Percentiles rank a stretch among this genome's conserved stretches.
Evolutionary conservation across 1,140 invertebrate species (phyloP).

Genomic region (Tribolium castaneum): DNA sequence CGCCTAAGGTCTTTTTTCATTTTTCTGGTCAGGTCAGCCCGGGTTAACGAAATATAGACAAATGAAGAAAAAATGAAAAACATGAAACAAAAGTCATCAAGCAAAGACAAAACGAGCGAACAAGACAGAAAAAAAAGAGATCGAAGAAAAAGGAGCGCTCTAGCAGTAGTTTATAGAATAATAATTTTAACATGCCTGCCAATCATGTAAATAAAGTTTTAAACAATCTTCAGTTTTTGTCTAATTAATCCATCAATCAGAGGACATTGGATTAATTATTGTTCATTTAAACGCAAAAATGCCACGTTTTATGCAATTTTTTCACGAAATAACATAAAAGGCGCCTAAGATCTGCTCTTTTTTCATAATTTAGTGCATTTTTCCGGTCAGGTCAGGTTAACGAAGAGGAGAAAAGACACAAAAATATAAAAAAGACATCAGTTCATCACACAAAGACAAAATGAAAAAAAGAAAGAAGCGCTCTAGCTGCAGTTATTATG

Average conservation of each 20-base stretch:
- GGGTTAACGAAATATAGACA: too few species aligned
- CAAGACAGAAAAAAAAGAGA: background rate
- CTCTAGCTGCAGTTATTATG: background rate
- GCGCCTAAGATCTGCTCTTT: background rate
- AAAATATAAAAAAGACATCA: too few species aligned
- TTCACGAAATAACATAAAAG: background rate
- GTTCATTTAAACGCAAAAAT: background rate
- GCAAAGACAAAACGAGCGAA: too few species aligned
- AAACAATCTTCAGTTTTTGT: background rate
- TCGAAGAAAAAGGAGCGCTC: conserved; percentile 3
- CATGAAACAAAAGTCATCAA: too few species aligned
- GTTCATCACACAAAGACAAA: too few species aligned
- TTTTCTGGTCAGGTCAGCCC: too few species aligned
- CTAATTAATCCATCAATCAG: background rate
- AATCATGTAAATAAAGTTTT: conserved; percentile 31
- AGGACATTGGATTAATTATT: conserved; percentile 2
- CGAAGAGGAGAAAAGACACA: too few species aligned
- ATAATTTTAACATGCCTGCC: conserved; percentile 5
- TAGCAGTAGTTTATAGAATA: background rate
- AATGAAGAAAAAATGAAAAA: too few species aligned
- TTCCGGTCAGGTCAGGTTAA: too few species aligned
- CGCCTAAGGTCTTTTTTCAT: too few species aligned
- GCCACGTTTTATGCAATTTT: background rate
- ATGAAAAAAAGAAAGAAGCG: background rate
- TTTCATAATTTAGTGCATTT: background rate